Evolutionary conservation across 2,888 invertebrate genomes (phyloP).

Genomic region (Harpagoxenus sublaevis): DNA sequence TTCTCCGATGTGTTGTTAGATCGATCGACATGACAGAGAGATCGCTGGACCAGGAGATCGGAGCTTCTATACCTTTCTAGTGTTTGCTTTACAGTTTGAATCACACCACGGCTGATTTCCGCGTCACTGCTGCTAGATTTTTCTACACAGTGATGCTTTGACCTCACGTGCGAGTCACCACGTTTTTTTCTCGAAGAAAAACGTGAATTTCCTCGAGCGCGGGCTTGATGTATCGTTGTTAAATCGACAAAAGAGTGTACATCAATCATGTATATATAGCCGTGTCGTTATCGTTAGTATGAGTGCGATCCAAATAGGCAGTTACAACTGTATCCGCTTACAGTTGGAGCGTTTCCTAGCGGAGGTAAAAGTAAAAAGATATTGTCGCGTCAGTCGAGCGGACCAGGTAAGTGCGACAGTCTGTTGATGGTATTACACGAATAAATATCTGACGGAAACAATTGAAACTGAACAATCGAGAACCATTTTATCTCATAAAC

Average conservation of each 20-base stretch:
- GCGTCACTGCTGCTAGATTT: background rate
- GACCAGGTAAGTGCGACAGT: slow-evolving; percentile 12
- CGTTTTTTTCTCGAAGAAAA: slow-evolving; percentile 6
- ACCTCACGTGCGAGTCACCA: background rate
- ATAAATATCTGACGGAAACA: slow-evolving; percentile 1
- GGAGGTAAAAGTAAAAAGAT: background rate
- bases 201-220: slow-evolving; percentile 28
- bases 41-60: slow-evolving; percentile 73
- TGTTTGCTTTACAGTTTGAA: slow-evolving; percentile 44
- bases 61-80: slow-evolving; percentile 80
- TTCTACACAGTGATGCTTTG: background rate
- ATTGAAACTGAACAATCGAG: background rate
- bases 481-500: slow-evolving; percentile 13
- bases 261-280: slow-evolving; percentile 40
- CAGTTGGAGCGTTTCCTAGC: slow-evolving; percentile 3
- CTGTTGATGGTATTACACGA: background rate
- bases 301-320: background rate
- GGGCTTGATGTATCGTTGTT: slow-evolving; percentile 22
- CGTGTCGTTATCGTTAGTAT: slow-evolving; percentile 6
- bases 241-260: slow-evolving; percentile 30
- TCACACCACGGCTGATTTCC: slow-evolving; percentile 19
- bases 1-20: slow-evolving; percentile 68
- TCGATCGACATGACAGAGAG: slow-evolving; percentile 71
- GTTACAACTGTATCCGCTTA: background rate
- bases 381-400: background rate